phyloP scores from a whole-genome alignment of 1,140 invertebrate species.

The Trissolcus basalis region DNA sequence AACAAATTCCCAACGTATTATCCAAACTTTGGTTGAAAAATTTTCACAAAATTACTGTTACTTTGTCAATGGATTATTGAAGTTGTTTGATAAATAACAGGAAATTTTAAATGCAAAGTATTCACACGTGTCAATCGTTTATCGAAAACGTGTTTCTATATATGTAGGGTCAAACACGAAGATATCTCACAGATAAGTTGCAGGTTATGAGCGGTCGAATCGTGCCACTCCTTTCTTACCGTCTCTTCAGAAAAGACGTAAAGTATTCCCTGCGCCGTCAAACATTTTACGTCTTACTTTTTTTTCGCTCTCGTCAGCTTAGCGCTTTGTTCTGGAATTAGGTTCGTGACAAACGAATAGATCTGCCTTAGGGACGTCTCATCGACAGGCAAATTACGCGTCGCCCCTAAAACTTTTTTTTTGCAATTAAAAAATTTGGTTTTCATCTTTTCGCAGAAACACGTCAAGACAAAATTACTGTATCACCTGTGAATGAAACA shows the following conservation, averaged over 20 bases:
- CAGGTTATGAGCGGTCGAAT: constrained; percentile 36
- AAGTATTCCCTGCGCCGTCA: too few species aligned
- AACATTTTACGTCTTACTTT: background rate
- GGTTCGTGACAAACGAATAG: constrained; percentile 2
- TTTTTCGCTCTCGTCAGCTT: background rate
- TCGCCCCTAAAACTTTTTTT: background rate
- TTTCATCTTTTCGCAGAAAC: background rate
- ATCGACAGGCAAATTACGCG: constrained; percentile 11
- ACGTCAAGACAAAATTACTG: too few species aligned
- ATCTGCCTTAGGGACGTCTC: background rate
- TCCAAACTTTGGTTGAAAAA: too few species aligned
- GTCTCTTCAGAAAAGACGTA: constrained; percentile 13
- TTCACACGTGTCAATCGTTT: constrained; percentile 9
- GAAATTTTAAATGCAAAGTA: too few species aligned
- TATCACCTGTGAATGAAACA: too few species aligned
- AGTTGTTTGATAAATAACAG: too few species aligned
- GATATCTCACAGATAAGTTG: constrained; percentile 36
- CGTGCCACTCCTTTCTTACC: constrained; percentile 31
- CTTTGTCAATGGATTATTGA: too few species aligned
- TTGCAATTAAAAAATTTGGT: constrained; percentile 1
- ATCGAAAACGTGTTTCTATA: constrained; percentile 21
- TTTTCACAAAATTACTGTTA: too few species aligned
- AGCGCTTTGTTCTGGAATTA: constrained; percentile 18
- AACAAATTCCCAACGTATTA: too few species aligned
- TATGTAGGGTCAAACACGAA: constrained; percentile 23